These are phyloP conservation scores for Calliopum simillimum DNA, from an alignment of 2,888 invertebrate genomes.

Conservation along the genomic window DNA sequence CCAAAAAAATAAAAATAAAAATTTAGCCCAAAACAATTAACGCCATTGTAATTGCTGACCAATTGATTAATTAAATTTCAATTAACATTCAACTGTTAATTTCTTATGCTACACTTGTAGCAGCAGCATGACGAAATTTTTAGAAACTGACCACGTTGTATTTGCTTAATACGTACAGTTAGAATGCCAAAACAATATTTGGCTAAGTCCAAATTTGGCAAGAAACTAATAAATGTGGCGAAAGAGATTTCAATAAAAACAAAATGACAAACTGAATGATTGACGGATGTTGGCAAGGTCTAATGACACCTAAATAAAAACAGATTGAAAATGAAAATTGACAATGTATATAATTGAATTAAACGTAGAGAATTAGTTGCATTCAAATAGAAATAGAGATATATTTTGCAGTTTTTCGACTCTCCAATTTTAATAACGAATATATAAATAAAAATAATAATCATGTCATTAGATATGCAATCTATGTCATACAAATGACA, in stretches of 20 bases:
- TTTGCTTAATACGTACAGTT: not conserved
- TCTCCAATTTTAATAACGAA: no score
- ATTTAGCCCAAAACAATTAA: constrained; percentile 34
- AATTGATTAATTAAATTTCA: constrained; percentile 33
- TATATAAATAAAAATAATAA: no score
- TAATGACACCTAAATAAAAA: not conserved
- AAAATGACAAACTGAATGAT: not conserved
- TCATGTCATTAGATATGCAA: constrained; percentile 7
- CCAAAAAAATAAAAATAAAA: not conserved
- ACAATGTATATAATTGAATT: not conserved
- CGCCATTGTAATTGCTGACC: constrained; percentile 27
- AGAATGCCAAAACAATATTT: not conserved
- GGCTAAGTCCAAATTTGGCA: constrained; percentile 17
- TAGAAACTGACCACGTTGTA: not conserved
- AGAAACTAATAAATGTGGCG: not conserved
- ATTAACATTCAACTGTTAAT: constrained; percentile 23
- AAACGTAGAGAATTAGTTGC: no score
- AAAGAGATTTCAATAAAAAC: constrained; percentile 9
- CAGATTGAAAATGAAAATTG: not conserved
- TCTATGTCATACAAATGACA: not conserved
- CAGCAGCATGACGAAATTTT: not conserved
- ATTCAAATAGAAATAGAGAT: no score
- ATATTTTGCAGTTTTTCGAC: no score
- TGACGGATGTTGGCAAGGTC: not conserved
- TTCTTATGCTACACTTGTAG: not conserved